phyloP scores from a whole-genome alignment of 2,888 invertebrate species.

The Lycophotia porphyrea region DNA sequence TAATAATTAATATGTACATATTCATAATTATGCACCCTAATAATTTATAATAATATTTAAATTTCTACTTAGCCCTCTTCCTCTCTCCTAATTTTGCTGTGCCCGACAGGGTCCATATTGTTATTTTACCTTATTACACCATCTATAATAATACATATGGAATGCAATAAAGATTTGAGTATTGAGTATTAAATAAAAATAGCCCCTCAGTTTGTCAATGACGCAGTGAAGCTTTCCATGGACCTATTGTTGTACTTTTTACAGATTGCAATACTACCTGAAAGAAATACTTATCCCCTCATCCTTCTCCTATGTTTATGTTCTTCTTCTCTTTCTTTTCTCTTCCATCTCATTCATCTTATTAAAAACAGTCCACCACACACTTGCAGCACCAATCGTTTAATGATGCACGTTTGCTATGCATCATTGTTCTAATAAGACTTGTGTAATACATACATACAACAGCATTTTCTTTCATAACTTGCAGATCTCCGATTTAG shows the following conservation, averaged over 20 bases:
- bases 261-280: background rate
- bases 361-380: background rate
- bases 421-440: background rate
- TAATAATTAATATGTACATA: too few species aligned
- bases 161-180: too few species aligned
- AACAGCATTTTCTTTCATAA: background rate
- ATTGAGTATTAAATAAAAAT: background rate
- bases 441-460: background rate
- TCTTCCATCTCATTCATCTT: too few species aligned
- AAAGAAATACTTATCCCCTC: background rate
- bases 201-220: background rate
- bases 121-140: too few species aligned
- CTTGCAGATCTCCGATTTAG: conserved; percentile 71
- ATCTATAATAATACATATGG: too few species aligned
- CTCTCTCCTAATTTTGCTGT: too few species aligned
- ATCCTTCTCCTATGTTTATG: too few species aligned
- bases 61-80: too few species aligned
- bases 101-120: too few species aligned
- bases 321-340: too few species aligned
- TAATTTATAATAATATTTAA: too few species aligned
- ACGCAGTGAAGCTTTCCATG: background rate
- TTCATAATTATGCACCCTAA: too few species aligned
- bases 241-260: background rate
- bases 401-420: background rate
- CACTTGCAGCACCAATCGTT: background rate